phyloP scores from a whole-genome alignment of 2,888 invertebrate genomes.

The Alviniconcha strummeri region DNA sequence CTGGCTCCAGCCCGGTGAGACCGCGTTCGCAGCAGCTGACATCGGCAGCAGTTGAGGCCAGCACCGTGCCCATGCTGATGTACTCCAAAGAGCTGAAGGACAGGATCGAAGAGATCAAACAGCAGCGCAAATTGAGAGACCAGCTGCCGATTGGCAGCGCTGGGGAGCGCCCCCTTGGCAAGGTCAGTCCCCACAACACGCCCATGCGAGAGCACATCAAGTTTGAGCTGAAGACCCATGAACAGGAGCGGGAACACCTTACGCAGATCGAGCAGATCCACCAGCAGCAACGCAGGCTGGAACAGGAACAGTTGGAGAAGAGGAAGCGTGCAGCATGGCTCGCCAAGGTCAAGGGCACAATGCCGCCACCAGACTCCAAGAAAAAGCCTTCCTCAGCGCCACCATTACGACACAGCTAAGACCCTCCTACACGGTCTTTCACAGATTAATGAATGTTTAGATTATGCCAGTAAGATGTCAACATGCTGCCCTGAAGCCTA shows the following conservation, averaged over 20 bases:
- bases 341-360: slow-evolving; percentile 55
- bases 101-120: slow-evolving; percentile 49
- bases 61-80: slow-evolving; percentile 69
- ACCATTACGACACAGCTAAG: too few species aligned
- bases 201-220: slow-evolving; percentile 66
- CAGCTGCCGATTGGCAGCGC: slow-evolving; percentile 49
- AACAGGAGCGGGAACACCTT: slow-evolving; percentile 63
- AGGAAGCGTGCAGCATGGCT: slow-evolving; percentile 63
- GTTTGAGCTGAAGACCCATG: slow-evolving; percentile 68
- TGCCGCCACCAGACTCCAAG: background rate
- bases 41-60: slow-evolving; percentile 55
- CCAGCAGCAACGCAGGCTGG: slow-evolving; percentile 45
- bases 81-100: slow-evolving; percentile 64
- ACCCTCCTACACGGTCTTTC: too few species aligned
- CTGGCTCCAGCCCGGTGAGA: slow-evolving; percentile 42
- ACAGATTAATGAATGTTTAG: too few species aligned
- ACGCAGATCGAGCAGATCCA: slow-evolving; percentile 55
- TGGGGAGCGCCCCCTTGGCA: slow-evolving; percentile 49
- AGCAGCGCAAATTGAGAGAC: slow-evolving; percentile 48
- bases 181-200: slow-evolving; percentile 65
- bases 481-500: too few species aligned
- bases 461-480: too few species aligned
- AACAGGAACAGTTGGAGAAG: slow-evolving; percentile 56
- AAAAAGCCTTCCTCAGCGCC: background rate
- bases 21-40: slow-evolving; percentile 46